Conservation (phyloP, 1,140 invertebrate genomes). For the Drosophila arawakana region DNA sequence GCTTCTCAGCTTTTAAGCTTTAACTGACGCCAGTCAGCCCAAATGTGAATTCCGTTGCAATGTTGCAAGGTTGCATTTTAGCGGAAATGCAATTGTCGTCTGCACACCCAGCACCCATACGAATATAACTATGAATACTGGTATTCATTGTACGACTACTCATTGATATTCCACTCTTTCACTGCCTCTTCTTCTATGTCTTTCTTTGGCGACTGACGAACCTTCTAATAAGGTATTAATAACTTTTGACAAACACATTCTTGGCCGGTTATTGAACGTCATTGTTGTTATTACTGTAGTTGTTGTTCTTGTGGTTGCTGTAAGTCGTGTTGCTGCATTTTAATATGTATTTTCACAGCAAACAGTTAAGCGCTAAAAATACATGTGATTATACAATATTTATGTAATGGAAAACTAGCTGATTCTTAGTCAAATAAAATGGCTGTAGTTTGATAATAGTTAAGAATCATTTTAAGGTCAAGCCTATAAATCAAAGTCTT, state of each 20-base stretch:
- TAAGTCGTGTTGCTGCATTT: slow-evolving; percentile 62
- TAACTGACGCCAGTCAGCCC: slow-evolving; percentile 28
- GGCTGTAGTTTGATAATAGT: too few relatives aligned
- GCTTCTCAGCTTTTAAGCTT: slow-evolving; percentile 3
- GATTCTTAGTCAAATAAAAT: too few relatives aligned
- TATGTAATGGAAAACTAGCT: not conserved
- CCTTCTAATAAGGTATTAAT: slow-evolving; percentile 81
- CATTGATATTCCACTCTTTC: slow-evolving; percentile 65
- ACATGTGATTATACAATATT: not conserved
- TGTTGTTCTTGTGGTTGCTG: slow-evolving; percentile 37
- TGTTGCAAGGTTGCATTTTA: slow-evolving; percentile 24
- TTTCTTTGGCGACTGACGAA: slow-evolving; percentile 35
- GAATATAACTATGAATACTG: slow-evolving; percentile 5
- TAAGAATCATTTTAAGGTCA: too few relatives aligned
- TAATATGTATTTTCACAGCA: slow-evolving; percentile 20
- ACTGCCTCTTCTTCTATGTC: slow-evolving; percentile 17
- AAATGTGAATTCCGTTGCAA: slow-evolving; percentile 38
- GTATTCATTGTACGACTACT: slow-evolving; percentile 27
- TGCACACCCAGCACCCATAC: slow-evolving; percentile 6
- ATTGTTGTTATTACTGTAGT: slow-evolving; percentile 20
- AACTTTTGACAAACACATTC: slow-evolving; percentile 72
- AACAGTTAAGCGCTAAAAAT: not conserved
- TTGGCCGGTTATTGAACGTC: slow-evolving; percentile 44
- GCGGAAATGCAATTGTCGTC: slow-evolving; percentile 61
- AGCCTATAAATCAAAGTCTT: not conserved